Evolutionary conservation across 2,888 invertebrate species (phyloP).

Genomic region (Trichopria drosophilae): DNA sequence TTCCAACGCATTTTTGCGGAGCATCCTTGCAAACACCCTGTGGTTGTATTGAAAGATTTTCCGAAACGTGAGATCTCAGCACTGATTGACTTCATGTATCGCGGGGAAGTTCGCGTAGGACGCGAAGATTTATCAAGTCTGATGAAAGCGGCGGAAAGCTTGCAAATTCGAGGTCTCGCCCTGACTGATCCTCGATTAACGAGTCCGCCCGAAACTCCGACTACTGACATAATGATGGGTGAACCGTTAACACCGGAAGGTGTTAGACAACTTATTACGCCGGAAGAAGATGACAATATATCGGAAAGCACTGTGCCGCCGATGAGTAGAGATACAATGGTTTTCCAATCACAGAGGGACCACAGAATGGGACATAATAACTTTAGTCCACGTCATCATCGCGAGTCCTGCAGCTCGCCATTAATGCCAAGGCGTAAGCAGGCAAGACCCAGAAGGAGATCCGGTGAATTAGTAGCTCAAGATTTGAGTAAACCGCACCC

Average conservation of each 20-base stretch:
- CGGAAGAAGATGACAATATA: conserved; percentile 47
- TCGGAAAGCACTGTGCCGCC: conserved; percentile 57
- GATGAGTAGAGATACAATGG: conserved; percentile 37
- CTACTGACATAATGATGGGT: conserved; percentile 48
- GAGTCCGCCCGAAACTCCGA: conserved; percentile 59
- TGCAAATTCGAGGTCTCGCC: conserved; percentile 80
- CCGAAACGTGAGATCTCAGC: conserved; percentile 87
- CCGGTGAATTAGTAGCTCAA: conserved; percentile 73
- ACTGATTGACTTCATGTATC: conserved; percentile 91
- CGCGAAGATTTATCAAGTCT: conserved; percentile 82
- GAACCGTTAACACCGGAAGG: conserved; percentile 65
- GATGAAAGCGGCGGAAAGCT: conserved; percentile 84
- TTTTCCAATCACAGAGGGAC: conserved; percentile 44
- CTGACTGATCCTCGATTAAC: conserved; percentile 62
- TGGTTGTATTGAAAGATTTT: conserved; percentile 89
- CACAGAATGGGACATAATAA: conserved; percentile 51
- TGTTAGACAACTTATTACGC: conserved; percentile 44
- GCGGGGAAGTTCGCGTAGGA: conserved; percentile 86
- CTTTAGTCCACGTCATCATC: conserved; percentile 53
- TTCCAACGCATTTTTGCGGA: conserved; percentile 87
- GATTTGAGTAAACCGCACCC: conserved; percentile 62
- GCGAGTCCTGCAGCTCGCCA: conserved; percentile 71
- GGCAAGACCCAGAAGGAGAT: conserved; percentile 80
- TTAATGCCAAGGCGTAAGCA: conserved; percentile 79
- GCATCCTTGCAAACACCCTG: conserved; percentile 91